Conservation (phyloP, 2,797 vertebrate genomes). For the Muscicapa comitata region DNA sequence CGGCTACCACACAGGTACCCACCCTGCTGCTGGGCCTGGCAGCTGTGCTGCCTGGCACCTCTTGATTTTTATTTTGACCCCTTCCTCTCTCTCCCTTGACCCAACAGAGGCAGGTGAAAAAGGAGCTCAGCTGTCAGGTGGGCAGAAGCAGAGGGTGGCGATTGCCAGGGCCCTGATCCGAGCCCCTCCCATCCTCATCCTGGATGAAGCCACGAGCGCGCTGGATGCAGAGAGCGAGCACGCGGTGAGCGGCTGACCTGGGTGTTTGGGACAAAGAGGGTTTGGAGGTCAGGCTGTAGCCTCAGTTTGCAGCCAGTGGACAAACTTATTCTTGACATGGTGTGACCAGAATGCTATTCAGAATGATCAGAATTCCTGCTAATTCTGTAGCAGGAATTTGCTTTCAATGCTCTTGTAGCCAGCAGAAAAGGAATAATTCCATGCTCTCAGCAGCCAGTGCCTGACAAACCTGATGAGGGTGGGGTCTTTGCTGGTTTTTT, state of each 20-base stretch:
- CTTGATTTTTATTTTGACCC: neutral
- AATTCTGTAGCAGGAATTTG: neutral
- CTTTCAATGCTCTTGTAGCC: neutral
- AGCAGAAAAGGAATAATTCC: neutral
- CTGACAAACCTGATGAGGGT: neutral
- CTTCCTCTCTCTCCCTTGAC: neutral
- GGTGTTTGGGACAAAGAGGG: neutral
- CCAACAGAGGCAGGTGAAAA: slow-evolving; percentile 89
- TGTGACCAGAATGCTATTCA: neutral
- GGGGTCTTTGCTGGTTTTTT: neutral
- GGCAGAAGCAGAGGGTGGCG: slow-evolving; percentile 95
- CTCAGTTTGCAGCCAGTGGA: neutral
- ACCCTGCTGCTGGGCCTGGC: neutral
- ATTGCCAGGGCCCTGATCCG: slow-evolving; percentile 92
- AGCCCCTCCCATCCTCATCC: slow-evolving; percentile 85
- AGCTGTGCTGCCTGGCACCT: neutral
- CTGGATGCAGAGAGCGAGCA: slow-evolving; percentile 94
- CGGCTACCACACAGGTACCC: slow-evolving; percentile 87
- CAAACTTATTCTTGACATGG: neutral
- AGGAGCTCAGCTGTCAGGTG: slow-evolving; percentile 91
- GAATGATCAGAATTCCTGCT: too few species aligned
- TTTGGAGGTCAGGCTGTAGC: neutral
- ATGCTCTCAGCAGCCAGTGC: neutral
- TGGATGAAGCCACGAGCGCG: slow-evolving; percentile 95
- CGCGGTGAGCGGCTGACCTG: slow-evolving; percentile 72